phyloP scores from a whole-genome alignment of 2,797 vertebrate species.

The Hoplostethus atlanticus region DNA sequence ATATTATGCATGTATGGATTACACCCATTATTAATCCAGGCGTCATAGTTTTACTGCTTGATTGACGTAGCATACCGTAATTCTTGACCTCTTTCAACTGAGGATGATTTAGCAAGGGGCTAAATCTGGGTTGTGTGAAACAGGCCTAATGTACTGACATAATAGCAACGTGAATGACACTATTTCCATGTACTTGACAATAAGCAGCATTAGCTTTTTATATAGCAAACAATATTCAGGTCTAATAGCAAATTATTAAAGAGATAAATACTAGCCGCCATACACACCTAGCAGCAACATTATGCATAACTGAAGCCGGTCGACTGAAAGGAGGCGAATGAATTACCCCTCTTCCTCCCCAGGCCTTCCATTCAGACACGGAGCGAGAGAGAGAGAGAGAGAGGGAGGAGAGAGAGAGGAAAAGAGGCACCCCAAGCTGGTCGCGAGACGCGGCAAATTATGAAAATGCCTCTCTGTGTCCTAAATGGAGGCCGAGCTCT shows the following conservation, averaged over 20 bases:
- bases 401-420: slow-evolving; percentile 64
- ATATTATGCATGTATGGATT: slow-evolving; percentile 36
- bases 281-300: slow-evolving; percentile 79
- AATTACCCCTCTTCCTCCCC: slow-evolving; percentile 81
- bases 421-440: slow-evolving; percentile 84
- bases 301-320: slow-evolving; percentile 77
- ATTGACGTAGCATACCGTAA: slow-evolving; percentile 38
- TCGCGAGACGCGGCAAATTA: slow-evolving; percentile 87
- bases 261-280: slow-evolving; percentile 78
- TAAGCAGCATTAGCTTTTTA: slow-evolving; percentile 57
- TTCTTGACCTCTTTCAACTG: slow-evolving; percentile 20
- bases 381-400: slow-evolving; percentile 69
- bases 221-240: slow-evolving; percentile 65
- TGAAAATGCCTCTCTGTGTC: slow-evolving; percentile 88
- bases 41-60: slow-evolving; percentile 20
- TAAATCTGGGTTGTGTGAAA: slow-evolving; percentile 19
- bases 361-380: slow-evolving; percentile 84
- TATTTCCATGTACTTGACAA: slow-evolving; percentile 54
- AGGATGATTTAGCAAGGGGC: not conserved
- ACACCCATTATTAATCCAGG: slow-evolving; percentile 41
- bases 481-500: slow-evolving; percentile 88
- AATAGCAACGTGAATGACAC: slow-evolving; percentile 26
- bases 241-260: slow-evolving; percentile 79
- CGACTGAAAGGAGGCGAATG: slow-evolving; percentile 79
- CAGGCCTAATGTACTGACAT: slow-evolving; percentile 36